These are phyloP conservation scores for Pogonomyrmex barbatus DNA, from an alignment of 1,140 invertebrate species.

Conservation along the genomic window DNA sequence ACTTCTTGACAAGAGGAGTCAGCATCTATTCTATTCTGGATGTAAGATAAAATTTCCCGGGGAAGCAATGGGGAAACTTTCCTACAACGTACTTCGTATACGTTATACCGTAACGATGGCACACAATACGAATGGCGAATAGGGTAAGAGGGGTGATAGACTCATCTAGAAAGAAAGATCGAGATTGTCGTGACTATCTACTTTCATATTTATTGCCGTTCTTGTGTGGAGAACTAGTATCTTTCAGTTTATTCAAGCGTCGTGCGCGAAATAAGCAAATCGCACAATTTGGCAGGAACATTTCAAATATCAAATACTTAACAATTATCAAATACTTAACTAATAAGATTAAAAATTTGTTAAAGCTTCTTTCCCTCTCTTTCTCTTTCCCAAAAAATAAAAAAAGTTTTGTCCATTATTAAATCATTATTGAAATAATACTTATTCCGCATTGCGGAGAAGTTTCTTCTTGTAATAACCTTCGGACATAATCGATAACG, in stretches of 20 bases:
- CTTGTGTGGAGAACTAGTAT: conserved; percentile 33
- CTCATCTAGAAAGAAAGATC: conserved; percentile 53
- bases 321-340: not conserved
- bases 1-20: conserved; percentile 14
- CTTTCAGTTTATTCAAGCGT: conserved; percentile 23
- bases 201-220: conserved; percentile 70
- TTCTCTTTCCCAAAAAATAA: not conserved
- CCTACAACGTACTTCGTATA: conserved; percentile 9
- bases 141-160: conserved; percentile 55
- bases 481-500: conserved; percentile 26
- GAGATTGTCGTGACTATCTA: conserved; percentile 51
- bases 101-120: conserved; percentile 44
- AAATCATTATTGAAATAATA: not conserved
- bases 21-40: conserved; percentile 45
- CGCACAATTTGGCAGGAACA: not conserved
- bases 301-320: not conserved
- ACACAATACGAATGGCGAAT: conserved; percentile 44
- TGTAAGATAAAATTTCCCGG: conserved; percentile 64
- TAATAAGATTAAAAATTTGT: not conserved
- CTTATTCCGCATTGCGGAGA: not conserved
- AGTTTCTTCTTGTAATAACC: not conserved
- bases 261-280: not conserved
- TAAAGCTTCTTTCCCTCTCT: not conserved
- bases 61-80: conserved; percentile 69
- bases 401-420: not conserved